phyloP scores from a whole-genome alignment of 2,113 vertebrate species.

The Notarius quadriscutis region DNA sequence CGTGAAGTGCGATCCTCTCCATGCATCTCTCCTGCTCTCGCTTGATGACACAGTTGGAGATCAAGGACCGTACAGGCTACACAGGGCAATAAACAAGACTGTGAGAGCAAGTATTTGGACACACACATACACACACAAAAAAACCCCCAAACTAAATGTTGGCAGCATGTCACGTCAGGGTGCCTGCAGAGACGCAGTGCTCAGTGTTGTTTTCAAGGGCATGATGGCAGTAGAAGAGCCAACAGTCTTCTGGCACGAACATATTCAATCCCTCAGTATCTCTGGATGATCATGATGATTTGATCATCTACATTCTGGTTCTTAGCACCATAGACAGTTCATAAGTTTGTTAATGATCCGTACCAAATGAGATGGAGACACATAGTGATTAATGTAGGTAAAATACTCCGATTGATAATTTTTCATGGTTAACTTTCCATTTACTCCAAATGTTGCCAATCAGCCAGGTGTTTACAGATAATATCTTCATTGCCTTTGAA shows the following conservation, averaged over 20 bases:
- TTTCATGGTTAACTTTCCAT: background rate
- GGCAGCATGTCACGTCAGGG: background rate
- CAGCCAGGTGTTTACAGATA: no score
- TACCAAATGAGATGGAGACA: background rate
- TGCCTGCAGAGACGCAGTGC: background rate
- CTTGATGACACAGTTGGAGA: constrained; percentile 71
- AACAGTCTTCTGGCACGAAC: background rate
- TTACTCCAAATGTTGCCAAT: background rate
- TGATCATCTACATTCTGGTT: background rate
- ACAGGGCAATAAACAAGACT: constrained; percentile 49
- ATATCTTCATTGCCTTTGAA: background rate
- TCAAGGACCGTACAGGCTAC: constrained; percentile 60
- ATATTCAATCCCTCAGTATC: background rate
- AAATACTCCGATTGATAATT: background rate
- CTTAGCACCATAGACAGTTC: background rate
- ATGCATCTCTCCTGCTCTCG: constrained; percentile 76
- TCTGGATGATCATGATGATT: background rate
- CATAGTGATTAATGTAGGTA: background rate
- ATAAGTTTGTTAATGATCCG: background rate
- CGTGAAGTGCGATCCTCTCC: constrained; percentile 67
- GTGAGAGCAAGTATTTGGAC: background rate
- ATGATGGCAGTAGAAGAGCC: background rate
- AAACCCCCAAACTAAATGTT: background rate
- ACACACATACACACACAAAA: background rate
- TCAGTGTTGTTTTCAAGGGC: constrained; percentile 5